Evolutionary conservation across 2,113 vertebrate species (phyloP), one percentile per base, ranked within the genome.

Genomic region (Otolemur garnettii): DNA sequence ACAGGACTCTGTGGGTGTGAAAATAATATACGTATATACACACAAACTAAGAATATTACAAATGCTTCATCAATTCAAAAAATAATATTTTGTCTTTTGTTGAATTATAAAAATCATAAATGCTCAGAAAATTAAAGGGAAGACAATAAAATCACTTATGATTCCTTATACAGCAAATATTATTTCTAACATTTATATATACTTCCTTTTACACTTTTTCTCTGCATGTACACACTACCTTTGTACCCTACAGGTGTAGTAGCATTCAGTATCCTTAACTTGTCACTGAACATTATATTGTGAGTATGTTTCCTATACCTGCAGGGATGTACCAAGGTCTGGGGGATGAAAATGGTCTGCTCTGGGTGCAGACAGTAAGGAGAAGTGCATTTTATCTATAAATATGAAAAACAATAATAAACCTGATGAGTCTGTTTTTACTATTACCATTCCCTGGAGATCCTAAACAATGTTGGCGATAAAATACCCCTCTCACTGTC

Each of bases 51-150:
- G 68, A 80, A 77, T 24, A n/a, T 81, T 15, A 82, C 38, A 87
- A 38, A 4, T 74, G 60, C 11, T 69, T 81, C 30, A 75, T 77
- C 17, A 59, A 64, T 71, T 87, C 59, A 55, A 82, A 82, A 78
- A 94, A 79, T 72, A 94, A 35, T 7, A 69, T 57, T 82, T 95
- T 87, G 19, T 68, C 28, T 87, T 94, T 90, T 79, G 22, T 92
- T 90, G 35, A 87, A 59, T 60, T 77, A 68, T 55, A 84, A 83
- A 93, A 90, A 53, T 69, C 84, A 50, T 55, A 74, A 72, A 87
- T 84, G 53, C 26, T 95, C 57, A 94, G 77, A 94, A 97, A 95
- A 45, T 57, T 50, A 74, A 92, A 91, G 42, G 57, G 26, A 93
- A 71, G 28, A 87, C 88, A 90, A 59, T 59, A 83, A 71, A 75